A percentile compares a stretch with the other conserved stretches of the same genome.
Evolutionary conservation across 2,888 invertebrate species (phyloP).

Genomic region (Odontothrips loti): DNA sequence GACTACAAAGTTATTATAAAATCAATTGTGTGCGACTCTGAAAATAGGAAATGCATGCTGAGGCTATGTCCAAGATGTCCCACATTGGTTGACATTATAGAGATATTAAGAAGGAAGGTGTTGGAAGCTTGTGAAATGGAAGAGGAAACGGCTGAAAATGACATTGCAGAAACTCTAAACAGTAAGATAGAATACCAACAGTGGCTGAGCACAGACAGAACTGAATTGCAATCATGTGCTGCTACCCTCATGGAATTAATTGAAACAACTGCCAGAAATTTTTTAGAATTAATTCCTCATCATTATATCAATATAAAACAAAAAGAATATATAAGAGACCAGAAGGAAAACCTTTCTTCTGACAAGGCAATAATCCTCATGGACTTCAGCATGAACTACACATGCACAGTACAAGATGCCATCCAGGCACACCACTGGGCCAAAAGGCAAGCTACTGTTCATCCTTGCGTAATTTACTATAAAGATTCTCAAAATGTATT

Average conservation of each 20-base stretch:
- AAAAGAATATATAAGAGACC: constrained; percentile 4
- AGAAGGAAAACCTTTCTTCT: constrained; percentile 22
- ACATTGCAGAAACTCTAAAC: neutral
- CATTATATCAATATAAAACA: constrained; percentile 34
- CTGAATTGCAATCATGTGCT: constrained; percentile 27
- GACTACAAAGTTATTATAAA: constrained; percentile 21
- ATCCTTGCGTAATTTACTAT: constrained; percentile 31
- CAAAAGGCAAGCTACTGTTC: constrained; percentile 27
- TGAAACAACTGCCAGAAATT: constrained; percentile 21
- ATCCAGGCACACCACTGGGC: constrained; percentile 31
- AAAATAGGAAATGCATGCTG: constrained; percentile 34
- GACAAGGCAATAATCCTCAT: constrained; percentile 28
- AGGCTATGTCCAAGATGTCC: constrained; percentile 33
- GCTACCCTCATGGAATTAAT: constrained; percentile 32
- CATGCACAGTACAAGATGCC: constrained; percentile 30
- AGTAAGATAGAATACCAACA: neutral
- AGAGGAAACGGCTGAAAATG: constrained; percentile 27
- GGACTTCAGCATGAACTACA: constrained; percentile 32
- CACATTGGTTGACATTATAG: constrained; percentile 22
- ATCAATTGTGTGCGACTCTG: constrained; percentile 31
- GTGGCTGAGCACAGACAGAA: constrained; percentile 28
- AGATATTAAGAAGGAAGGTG: neutral
- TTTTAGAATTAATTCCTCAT: constrained; percentile 32
- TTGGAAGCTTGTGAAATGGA: neutral
- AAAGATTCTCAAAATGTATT: neutral